Evolutionary conservation across 2,113 vertebrate species (phyloP).

Genomic region (Cavia aperea): DNA sequence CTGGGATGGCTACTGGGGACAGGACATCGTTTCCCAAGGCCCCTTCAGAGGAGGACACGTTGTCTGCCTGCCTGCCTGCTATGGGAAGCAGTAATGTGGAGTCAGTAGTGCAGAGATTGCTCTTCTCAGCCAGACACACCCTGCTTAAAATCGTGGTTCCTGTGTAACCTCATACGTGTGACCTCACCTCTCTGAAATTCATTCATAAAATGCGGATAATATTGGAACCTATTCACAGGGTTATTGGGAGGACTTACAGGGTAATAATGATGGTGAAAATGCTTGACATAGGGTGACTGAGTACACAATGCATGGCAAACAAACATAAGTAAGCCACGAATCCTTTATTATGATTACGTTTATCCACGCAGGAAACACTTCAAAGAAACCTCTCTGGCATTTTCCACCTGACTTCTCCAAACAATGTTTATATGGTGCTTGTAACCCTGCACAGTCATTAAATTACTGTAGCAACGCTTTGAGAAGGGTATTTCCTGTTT

Average conservation of each 20-base stretch:
- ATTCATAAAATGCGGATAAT: neutral
- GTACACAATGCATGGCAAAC: neutral
- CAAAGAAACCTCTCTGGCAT: neutral
- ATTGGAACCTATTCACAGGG: neutral
- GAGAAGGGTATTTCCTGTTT: neutral
- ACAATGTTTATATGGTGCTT: neutral
- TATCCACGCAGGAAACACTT: neutral
- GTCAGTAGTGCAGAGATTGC: neutral
- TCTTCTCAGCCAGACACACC: neutral
- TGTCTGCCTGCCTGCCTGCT: neutral
- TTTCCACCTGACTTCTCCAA: neutral
- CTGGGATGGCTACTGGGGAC: neutral
- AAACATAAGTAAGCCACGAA: neutral
- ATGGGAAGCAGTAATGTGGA: neutral
- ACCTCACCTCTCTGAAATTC: conserved; percentile 10
- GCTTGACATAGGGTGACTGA: neutral
- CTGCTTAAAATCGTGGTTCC: neutral
- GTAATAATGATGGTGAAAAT: neutral
- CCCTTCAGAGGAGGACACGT: rapidly evolving
- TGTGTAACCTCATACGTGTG: neutral
- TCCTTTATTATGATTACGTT: neutral
- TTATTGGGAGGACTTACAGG: neutral
- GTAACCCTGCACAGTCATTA: rapidly evolving
- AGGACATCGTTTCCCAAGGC: neutral
- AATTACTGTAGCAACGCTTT: neutral